A percentile compares a stretch with the other conserved stretches of the same genome.
These are phyloP conservation scores for Bursaphelenchus okinawaensis DNA, from an alignment of 2,888 invertebrate genomes.

Conservation along the genomic window DNA sequence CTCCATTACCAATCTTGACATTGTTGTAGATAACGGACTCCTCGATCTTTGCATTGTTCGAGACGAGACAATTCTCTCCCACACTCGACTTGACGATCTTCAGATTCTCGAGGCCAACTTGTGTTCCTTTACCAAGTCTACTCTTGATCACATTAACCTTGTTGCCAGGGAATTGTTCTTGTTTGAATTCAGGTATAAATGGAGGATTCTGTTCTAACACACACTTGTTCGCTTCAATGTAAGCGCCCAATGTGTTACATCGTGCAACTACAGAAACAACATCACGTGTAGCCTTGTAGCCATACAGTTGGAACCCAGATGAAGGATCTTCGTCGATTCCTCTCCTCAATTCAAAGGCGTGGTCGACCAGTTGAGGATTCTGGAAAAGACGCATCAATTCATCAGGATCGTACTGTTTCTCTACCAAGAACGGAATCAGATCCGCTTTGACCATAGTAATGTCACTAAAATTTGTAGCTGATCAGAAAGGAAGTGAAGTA, in stretches of 20 bases:
- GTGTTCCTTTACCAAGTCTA: neutral
- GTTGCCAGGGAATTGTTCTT: conserved; percentile 4
- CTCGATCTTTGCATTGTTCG: conserved; percentile 35
- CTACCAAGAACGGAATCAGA: conserved; percentile 41
- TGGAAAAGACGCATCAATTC: conserved; percentile 12
- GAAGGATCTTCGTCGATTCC: neutral
- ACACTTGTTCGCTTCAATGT: conserved; percentile 50
- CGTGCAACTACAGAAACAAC: conserved; percentile 40
- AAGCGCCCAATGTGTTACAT: conserved; percentile 44
- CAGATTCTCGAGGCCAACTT: conserved; percentile 21
- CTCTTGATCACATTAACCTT: conserved; percentile 20
- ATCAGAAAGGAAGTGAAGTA: neutral
- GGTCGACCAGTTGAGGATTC: conserved; percentile 5
- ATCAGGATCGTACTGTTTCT: conserved; percentile 29
- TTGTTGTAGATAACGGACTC: conserved; percentile 40
- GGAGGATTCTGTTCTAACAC: conserved; percentile 21
- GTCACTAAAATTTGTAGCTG: conserved; percentile 32
- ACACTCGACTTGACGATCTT: conserved; percentile 33
- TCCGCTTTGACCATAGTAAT: conserved; percentile 51
- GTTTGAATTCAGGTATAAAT: conserved; percentile 11
- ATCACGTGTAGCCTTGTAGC: conserved; percentile 35
- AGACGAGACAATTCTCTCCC: conserved; percentile 34
- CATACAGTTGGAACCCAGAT: conserved; percentile 27
- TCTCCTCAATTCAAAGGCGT: conserved; percentile 11
- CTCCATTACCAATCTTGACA: conserved; percentile 37